A percentile compares a stretch with the other conserved stretches of the same genome.
Conservation (phyloP, 2,113 vertebrate genomes). For the Saccopteryx bilineata region DNA sequence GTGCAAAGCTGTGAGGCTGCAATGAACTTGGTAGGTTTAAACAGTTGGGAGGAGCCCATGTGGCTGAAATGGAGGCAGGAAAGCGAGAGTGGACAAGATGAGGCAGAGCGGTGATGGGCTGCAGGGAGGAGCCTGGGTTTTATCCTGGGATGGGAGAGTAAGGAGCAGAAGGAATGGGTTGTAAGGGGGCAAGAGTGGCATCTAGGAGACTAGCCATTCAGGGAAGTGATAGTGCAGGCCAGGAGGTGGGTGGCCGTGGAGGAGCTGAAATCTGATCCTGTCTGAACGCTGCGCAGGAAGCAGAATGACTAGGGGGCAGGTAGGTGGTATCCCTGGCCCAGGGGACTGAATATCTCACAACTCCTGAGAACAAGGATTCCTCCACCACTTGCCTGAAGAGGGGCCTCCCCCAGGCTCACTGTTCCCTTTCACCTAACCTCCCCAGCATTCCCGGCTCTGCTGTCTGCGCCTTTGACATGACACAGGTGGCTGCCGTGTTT, state of each 20-base stretch:
- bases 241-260: neutral
- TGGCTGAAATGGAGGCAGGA: neutral
- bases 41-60: rapidly evolving
- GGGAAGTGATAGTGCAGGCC: neutral
- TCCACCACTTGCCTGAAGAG: rapidly evolving
- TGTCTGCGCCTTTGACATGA: conserved; percentile 98
- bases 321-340: neutral
- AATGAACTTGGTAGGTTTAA: neutral
- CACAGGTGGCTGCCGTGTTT: conserved; percentile 93
- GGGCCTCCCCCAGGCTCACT: neutral
- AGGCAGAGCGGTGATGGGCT: neutral
- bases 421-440: neutral
- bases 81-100: too few relatives aligned
- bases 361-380: neutral
- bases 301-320: rapidly evolving
- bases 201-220: neutral
- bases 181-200: neutral
- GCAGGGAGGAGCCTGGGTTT: neutral
- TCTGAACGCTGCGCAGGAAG: neutral
- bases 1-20: neutral
- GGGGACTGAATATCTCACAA: neutral
- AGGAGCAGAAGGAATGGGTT: neutral
- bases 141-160: neutral
- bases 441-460: conserved; percentile 96
- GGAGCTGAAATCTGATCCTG: neutral